Conservation (phyloP, 2,113 vertebrate species). For the Coptodon bakossiorum region DNA sequence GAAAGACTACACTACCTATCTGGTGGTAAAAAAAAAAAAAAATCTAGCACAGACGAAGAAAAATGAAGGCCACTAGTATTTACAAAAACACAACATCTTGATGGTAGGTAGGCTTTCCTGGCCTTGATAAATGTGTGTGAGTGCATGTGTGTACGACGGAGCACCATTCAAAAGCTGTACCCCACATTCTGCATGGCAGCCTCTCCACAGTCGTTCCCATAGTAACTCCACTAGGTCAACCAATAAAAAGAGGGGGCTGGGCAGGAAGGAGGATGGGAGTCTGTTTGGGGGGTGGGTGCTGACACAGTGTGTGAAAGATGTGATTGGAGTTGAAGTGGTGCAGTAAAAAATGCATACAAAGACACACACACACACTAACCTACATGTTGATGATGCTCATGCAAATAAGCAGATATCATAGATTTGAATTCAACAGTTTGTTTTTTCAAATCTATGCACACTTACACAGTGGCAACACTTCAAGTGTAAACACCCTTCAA, state of each 20-base stretch:
- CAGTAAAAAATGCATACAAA: background rate
- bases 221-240: conserved; percentile 78
- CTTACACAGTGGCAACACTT: background rate
- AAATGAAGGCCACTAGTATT: background rate
- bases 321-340: conserved; percentile 41
- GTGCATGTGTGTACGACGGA: background rate
- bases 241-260: conserved; percentile 73
- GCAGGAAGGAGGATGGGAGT: conserved; percentile 37
- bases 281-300: background rate
- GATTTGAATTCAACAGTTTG: background rate
- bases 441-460: background rate
- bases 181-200: conserved; percentile 65
- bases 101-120: background rate
- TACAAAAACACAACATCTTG: background rate
- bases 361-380: background rate
- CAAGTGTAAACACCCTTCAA: background rate
- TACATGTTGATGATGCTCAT: background rate
- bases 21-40: background rate
- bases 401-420: background rate
- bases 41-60: background rate
- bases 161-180: conserved; percentile 48
- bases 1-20: background rate
- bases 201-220: conserved; percentile 69
- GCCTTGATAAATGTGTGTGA: background rate
- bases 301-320: conserved; percentile 16